Conservation (phyloP, 2,113 vertebrate species). For the Oryzias javanicus region DNA sequence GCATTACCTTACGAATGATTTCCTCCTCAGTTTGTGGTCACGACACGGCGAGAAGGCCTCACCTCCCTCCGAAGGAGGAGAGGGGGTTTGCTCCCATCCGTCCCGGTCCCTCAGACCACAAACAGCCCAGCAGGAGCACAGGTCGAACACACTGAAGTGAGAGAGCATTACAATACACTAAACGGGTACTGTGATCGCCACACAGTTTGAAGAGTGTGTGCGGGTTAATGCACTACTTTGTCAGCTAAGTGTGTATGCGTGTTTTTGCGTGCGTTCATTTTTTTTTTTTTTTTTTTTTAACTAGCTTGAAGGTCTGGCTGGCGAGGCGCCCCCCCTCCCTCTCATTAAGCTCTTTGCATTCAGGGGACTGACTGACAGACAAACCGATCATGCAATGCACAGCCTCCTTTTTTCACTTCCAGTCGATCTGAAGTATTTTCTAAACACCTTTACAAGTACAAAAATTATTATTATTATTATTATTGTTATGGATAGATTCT, state of each 20-base stretch:
- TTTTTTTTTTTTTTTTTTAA: conserved; percentile 55
- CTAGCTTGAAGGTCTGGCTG: conserved; percentile 64
- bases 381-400: conserved; percentile 82
- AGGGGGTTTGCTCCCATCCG: conserved; percentile 21
- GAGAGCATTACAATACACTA: conserved; percentile 73
- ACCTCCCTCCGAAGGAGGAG: too few relatives aligned
- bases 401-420: conserved; percentile 79
- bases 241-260: conserved; percentile 48
- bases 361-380: conserved; percentile 75
- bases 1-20: conserved; percentile 19
- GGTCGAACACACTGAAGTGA: conserved; percentile 75
- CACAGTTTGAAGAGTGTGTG: conserved; percentile 37
- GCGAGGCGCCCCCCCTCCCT: conserved; percentile 65
- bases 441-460: conserved; percentile 68
- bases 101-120: conserved; percentile 49
- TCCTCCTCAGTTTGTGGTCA: conserved; percentile 50
- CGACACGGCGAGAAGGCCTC: not conserved
- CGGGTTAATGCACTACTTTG: conserved; percentile 75
- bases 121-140: conserved; percentile 69
- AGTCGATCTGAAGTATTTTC: conserved; percentile 77
- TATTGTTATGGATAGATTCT: conserved; percentile 65
- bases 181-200: conserved; percentile 78
- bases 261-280: conserved; percentile 53
- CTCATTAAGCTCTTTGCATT: conserved; percentile 70
- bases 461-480: conserved; percentile 25